phyloP scores from a whole-genome alignment of 2,888 invertebrate species.

The Formica aserva region DNA sequence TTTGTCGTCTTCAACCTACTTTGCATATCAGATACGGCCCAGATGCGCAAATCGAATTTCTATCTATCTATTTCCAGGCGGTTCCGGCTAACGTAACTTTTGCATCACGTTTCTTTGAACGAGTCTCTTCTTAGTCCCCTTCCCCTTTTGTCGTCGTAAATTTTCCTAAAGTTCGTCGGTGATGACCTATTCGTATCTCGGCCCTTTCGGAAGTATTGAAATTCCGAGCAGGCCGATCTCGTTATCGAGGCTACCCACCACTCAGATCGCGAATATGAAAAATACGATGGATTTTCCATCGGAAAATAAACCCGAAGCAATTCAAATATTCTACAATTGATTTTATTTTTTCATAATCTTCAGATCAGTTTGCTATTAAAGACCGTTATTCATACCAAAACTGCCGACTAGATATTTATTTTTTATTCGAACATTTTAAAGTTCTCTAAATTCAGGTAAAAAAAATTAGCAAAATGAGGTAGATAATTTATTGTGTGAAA shows the following conservation, averaged over 20 bases:
- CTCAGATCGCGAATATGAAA: constrained; percentile 50
- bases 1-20: constrained; percentile 44
- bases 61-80: constrained; percentile 2
- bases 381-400: background rate
- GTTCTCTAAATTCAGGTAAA: background rate
- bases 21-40: constrained; percentile 40
- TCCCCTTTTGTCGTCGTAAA: constrained; percentile 42
- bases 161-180: constrained; percentile 48
- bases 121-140: constrained; percentile 20
- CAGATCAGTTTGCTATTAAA: background rate
- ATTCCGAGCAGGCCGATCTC: constrained; percentile 58
- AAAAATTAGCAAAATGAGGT: no score
- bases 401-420: background rate
- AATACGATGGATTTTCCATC: constrained; percentile 46
- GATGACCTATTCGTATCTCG: constrained; percentile 18
- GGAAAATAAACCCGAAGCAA: constrained; percentile 23
- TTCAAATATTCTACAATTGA: background rate
- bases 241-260: constrained; percentile 26
- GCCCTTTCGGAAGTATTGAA: constrained; percentile 61
- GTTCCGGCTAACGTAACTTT: constrained; percentile 28
- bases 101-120: constrained; percentile 41
- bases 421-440: background rate
- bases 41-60: constrained; percentile 45
- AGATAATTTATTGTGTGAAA: no score
- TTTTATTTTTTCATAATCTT: background rate